Conservation (phyloP, 2,797 vertebrate species). For the Takifugu rubripes region DNA sequence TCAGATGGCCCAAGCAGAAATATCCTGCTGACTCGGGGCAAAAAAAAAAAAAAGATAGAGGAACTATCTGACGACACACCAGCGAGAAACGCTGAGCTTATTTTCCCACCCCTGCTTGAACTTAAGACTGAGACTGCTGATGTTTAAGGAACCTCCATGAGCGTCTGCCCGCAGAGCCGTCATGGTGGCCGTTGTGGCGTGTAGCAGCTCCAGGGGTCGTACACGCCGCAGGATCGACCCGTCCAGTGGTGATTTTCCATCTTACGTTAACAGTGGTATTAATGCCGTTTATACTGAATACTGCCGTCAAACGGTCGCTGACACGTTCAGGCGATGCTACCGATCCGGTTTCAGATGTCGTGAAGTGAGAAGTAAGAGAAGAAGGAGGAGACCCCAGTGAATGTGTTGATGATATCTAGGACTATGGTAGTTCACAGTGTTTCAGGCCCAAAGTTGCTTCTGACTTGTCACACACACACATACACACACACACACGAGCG, state of each 20-base stretch:
- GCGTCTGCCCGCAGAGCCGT: constrained; percentile 46
- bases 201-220: constrained; percentile 27
- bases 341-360: not conserved
- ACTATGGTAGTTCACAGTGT: constrained; percentile 41
- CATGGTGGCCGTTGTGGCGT: constrained; percentile 30
- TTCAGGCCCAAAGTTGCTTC: constrained; percentile 43
- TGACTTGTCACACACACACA: constrained; percentile 25
- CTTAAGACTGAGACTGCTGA: constrained; percentile 3
- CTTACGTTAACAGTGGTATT: too few relatives aligned
- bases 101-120: constrained; percentile 15
- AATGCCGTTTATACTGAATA: not conserved
- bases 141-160: constrained; percentile 6
- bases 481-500: not conserved
- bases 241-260: too few relatives aligned
- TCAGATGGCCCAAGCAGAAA: constrained; percentile 55
- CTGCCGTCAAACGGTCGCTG: constrained; percentile 2
- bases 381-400: constrained; percentile 25
- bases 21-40: constrained; percentile 47
- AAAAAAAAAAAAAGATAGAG: constrained; percentile 27
- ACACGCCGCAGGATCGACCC: constrained; percentile 17
- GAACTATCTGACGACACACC: constrained; percentile 39
- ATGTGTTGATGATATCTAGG: constrained; percentile 20
- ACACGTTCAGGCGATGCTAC: not conserved
- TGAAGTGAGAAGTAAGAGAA: constrained; percentile 3
- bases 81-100: constrained; percentile 1